phyloP scores from a whole-genome alignment of 2,113 vertebrate genomes.

The human (Homo sapiens) region GRCh38 chr6:108699501-108700000 shows the following conservation, averaged over 20 bases:
- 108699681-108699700: constrained; percentile 61
- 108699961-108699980: constrained; percentile 64
- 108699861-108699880: constrained; percentile 65
- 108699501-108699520: no score
- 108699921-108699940: constrained; percentile 55
- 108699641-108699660: not conserved
- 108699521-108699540: not conserved
- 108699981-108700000: constrained; percentile 17
- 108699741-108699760: constrained; percentile 66
- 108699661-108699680: not conserved
- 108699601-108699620: not conserved
- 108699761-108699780: constrained; percentile 26
- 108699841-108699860: not conserved
- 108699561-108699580: not conserved
- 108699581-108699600: not conserved
- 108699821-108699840: constrained; percentile 55
- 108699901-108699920: constrained; percentile 52
- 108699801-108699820: constrained; percentile 48
- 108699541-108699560: not conserved
- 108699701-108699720: constrained; percentile 73
- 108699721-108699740: constrained; percentile 63
- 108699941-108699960: constrained; percentile 39
- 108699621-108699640: not conserved
- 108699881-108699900: constrained; percentile 41
- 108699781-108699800: constrained; percentile 32